Conservation (phyloP, 1,140 invertebrate species). For the Arctopsyche grandis region DNA sequence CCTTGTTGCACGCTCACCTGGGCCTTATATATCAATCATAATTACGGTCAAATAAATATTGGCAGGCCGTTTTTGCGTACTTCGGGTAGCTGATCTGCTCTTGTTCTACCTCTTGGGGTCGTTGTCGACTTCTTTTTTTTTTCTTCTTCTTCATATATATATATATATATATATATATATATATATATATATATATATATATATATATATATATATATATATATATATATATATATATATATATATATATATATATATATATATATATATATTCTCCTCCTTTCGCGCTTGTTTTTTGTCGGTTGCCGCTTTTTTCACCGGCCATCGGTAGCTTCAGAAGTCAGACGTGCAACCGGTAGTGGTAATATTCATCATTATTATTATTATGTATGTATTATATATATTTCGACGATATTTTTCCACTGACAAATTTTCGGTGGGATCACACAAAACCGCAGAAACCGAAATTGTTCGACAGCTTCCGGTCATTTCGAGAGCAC, state of each 20-base stretch:
- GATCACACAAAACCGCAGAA: conserved; percentile 28
- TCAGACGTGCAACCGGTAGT: conserved; percentile 19
- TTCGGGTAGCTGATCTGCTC: conserved; percentile 32
- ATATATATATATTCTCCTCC: too few species aligned
- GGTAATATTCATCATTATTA: conserved; percentile 27
- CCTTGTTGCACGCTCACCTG: not conserved
- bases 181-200: too few species aligned
- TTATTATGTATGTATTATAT: conserved; percentile 4
- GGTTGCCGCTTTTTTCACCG: not conserved
- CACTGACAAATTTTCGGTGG: conserved; percentile 39
- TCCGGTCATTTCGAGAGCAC: conserved; percentile 19
- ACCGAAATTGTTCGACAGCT: conserved; percentile 27
- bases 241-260: too few species aligned
- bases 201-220: too few species aligned
- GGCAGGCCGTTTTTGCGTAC: conserved; percentile 43
- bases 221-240: too few species aligned
- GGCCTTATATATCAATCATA: conserved; percentile 41
- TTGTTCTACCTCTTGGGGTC: conserved; percentile 15
- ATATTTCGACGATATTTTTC: not conserved
- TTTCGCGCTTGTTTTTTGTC: too few species aligned
- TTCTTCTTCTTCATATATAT: too few species aligned
- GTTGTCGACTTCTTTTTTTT: conserved; percentile 24
- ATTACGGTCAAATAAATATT: conserved; percentile 45
- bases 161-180: too few species aligned
- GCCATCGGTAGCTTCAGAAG: conserved; percentile 2